Evolutionary conservation across 2,113 vertebrate species (phyloP), one percentile per base, ranked within the genome.

Genomic region (Xiphophorus couchianus): DNA sequence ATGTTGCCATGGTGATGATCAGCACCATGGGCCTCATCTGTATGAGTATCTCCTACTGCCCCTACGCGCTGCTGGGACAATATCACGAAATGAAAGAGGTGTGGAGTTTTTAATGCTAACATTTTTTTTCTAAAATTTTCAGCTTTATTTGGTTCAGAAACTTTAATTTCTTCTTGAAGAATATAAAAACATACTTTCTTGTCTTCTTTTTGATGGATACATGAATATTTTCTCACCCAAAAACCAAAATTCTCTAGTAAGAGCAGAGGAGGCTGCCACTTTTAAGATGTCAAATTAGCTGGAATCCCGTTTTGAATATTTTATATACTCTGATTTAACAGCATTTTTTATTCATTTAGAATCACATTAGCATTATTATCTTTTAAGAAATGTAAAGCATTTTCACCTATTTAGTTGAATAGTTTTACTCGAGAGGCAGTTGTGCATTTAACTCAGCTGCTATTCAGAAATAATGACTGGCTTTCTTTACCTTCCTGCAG

Each of bases 41-140:
- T n/a, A 99, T 99, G 98, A 98, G 97, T 76, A 97, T 98, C 89
- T 99, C 97, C 77, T 99, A 99, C 92, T 99, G 98, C 85, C 98
- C 98, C 0, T 99, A 99, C 0, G 97, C 97, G 0, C 96, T 99
- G 78, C 84, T 99, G 11, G 98, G 98, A 70, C 98, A 99, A 85
- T 99, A 99, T 91, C 98, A 99, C 4, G 98, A 99, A 62, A 96
- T 95, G 54, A 98, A 97, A 92, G 86, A 96, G 96, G 98, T 99
- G 90, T 54, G 15, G 9, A 71, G 25, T 3, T 25, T 51, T 60
- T 7, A n/a, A 7, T 9, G 10, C 13, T 25, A 2, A 37, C 15
- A 2, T 15, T 7, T 10, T 11, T 35, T 48, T 5, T 17, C 13
- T 12, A 13, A 44, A 17, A 48, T 1, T 5, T 48, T 15, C 17